phyloP scores from a whole-genome alignment of 2,113 vertebrate species.

The Mirounga angustirostris region DNA sequence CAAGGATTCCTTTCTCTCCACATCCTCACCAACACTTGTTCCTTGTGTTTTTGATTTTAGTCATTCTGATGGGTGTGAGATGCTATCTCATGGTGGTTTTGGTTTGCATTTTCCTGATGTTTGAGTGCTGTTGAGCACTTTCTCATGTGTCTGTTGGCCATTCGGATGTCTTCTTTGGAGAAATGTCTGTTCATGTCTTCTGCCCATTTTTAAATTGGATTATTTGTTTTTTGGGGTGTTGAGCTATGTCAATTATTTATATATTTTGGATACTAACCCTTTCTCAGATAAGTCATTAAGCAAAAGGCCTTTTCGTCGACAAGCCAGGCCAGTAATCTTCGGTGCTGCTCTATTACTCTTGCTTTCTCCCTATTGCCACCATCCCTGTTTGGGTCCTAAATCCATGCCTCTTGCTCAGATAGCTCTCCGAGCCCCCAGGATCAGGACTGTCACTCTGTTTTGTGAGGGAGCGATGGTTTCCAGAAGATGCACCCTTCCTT shows the following conservation, averaged over 20 bases:
- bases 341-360: not conserved
- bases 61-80: not conserved
- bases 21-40: not conserved
- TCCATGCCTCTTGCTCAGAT: not conserved
- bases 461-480: not conserved
- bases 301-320: not conserved
- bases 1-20: not conserved
- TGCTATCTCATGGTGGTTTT: not conserved
- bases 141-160: not conserved
- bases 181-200: not conserved
- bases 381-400: not conserved
- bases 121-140: not conserved
- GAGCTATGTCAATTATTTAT: not conserved
- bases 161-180: not conserved
- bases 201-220: too few species aligned
- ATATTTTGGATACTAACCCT: not conserved
- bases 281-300: not conserved
- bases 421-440: not conserved
- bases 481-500: too few species aligned
- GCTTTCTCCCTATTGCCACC: not conserved
- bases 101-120: not conserved
- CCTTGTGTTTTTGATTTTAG: not conserved
- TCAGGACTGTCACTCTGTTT: not conserved
- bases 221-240: not conserved
- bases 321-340: not conserved